These are phyloP conservation scores for Parnassius mnemosyne DNA, from an alignment of 2,888 invertebrate genomes.

Conservation along the genomic window DNA sequence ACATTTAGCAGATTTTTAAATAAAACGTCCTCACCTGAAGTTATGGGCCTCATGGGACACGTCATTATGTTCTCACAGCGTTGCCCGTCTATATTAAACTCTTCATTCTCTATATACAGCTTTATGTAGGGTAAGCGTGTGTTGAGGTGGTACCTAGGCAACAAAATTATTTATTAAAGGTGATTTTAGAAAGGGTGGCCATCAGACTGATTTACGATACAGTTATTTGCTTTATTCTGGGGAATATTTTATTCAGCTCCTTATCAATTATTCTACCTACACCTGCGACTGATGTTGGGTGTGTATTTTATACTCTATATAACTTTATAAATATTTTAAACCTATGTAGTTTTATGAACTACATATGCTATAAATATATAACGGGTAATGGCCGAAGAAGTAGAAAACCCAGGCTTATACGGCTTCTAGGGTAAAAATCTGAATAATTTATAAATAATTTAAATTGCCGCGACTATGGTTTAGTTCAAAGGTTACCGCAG, in stretches of 20 bases:
- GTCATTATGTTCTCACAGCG: slow-evolving; percentile 97
- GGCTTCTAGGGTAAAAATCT: too few relatives aligned
- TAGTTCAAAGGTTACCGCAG: too few relatives aligned
- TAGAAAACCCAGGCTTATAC: too few relatives aligned
- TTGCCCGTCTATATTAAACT: slow-evolving; percentile 96
- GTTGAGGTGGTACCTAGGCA: slow-evolving; percentile 88
- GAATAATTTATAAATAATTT: too few relatives aligned
- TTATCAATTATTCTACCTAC: slow-evolving; percentile 19
- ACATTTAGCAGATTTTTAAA: slow-evolving; percentile 4
- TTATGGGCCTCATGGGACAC: slow-evolving; percentile 95
- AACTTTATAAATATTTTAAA: neutral
- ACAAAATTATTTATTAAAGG: slow-evolving; percentile 28
- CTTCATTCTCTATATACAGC: slow-evolving; percentile 94
- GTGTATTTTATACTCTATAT: neutral
- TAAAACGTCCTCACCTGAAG: slow-evolving; percentile 81
- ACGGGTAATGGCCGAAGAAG: too few relatives aligned
- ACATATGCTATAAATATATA: too few relatives aligned
- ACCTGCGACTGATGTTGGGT: slow-evolving; percentile 6
- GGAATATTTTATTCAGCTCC: slow-evolving; percentile 19
- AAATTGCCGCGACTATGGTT: too few relatives aligned
- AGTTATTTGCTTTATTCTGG: slow-evolving; percentile 8
- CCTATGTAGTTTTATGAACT: too few relatives aligned
- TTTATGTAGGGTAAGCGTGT: slow-evolving; percentile 94
- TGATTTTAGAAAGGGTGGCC: slow-evolving; percentile 13
- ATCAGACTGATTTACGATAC: slow-evolving; percentile 23